These are phyloP conservation scores for Lydus trimaculatus DNA, from an alignment of 2,888 invertebrate species.

Conservation along the genomic window DNA sequence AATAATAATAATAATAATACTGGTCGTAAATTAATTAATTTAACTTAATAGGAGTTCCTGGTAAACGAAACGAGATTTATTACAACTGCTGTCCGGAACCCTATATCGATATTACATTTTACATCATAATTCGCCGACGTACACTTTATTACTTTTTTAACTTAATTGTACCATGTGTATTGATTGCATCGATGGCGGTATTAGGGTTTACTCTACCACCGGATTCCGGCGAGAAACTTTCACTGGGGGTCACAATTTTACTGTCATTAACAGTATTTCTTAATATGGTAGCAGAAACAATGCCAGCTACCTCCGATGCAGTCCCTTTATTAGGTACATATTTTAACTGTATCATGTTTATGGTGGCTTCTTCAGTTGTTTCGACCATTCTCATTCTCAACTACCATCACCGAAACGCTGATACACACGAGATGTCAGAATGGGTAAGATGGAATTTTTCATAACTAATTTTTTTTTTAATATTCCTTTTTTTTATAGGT, in stretches of 20 bases:
- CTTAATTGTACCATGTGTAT: conserved; percentile 98
- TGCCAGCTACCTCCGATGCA: conserved; percentile 97
- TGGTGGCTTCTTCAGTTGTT: conserved; percentile 98
- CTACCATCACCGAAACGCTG: conserved; percentile 96
- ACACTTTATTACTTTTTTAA: conserved; percentile 99
- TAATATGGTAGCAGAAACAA: conserved; percentile 98
- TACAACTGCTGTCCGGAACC: conserved; percentile 99
- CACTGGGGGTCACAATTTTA: conserved; percentile 96
- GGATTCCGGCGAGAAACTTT: conserved; percentile 99
- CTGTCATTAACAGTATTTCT: conserved; percentile 98
- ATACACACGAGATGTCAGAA: conserved; percentile 96
- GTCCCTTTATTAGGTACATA: conserved; percentile 92
- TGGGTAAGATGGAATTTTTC: conserved; percentile 76
- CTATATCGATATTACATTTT: conserved; percentile 97
- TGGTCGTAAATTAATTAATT: conserved; percentile 22
- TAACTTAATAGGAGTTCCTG: conserved; percentile 79
- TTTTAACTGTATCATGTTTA: conserved; percentile 99
- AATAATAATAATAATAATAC: background rate
- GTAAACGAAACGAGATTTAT: conserved; percentile 90
- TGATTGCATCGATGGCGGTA: conserved; percentile 98
- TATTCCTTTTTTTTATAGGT: conserved; percentile 66
- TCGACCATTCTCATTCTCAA: conserved; percentile 97
- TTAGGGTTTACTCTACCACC: conserved; percentile 98
- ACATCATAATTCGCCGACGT: conserved; percentile 93
- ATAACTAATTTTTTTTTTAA: background rate